Evolutionary conservation across 2,113 vertebrate species (phyloP).

Genomic region (Sterna hirundo): DNA sequence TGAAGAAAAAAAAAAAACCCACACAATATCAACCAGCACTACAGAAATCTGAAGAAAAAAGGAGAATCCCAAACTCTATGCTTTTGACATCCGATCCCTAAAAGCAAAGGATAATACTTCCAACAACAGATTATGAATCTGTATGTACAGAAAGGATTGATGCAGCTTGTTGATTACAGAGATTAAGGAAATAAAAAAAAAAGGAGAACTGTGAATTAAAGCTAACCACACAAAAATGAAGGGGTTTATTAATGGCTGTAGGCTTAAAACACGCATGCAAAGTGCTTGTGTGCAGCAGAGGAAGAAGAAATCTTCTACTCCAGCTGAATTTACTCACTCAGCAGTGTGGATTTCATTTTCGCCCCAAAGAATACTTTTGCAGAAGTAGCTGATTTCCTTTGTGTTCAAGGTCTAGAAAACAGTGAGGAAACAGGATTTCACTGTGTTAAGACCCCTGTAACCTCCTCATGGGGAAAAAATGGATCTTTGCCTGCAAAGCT

Average conservation of each 20-base stretch:
- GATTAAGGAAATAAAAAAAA: background rate
- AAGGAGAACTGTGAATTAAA: background rate
- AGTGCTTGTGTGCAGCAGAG: background rate
- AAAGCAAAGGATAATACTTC: background rate
- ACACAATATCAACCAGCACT: background rate
- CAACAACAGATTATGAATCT: conserved; percentile 26
- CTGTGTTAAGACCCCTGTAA: background rate
- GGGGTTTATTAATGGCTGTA: background rate
- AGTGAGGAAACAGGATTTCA: background rate
- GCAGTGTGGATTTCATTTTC: background rate
- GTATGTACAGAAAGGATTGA: background rate
- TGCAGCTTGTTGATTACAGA: background rate
- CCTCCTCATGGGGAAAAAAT: background rate
- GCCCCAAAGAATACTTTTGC: background rate
- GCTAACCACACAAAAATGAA: conserved; percentile 11
- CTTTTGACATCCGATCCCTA: background rate
- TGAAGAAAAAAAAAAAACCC: background rate
- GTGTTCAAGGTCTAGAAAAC: background rate
- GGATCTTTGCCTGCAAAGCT: background rate
- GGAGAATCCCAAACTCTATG: background rate
- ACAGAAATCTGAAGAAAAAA: background rate
- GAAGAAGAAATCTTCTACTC: background rate
- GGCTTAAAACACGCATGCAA: background rate
- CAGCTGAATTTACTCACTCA: background rate
- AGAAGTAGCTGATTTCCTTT: background rate